Percentiles rank a stretch among this genome's conserved stretches.
Evolutionary conservation across 2,888 invertebrate species (phyloP).

Genomic region (Stramonita haemastoma): DNA sequence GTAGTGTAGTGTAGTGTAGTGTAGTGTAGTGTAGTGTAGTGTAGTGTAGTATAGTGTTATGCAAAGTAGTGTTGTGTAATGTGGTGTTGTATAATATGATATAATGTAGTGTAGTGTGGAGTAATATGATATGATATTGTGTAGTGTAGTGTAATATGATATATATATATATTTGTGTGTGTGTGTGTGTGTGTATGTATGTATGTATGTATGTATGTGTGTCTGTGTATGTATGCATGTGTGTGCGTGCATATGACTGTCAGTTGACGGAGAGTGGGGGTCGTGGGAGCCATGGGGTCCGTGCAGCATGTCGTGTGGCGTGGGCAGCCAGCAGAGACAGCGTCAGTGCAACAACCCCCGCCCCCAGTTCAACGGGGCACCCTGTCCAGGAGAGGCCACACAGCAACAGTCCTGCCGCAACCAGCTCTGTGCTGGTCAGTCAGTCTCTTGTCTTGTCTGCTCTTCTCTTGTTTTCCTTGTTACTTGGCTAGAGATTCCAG

Average conservation of each 20-base stretch:
- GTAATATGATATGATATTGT: too few species aligned
- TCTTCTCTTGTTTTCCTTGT: not conserved
- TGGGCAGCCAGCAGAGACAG: slow-evolving; percentile 75
- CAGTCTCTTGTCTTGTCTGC: not conserved
- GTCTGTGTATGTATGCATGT: not conserved
- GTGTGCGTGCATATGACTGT: too few species aligned
- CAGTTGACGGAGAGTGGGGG: slow-evolving; percentile 73
- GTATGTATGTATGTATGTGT: not conserved
- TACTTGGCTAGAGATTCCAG: too few species aligned
- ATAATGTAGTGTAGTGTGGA: too few species aligned
- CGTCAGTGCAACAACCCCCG: slow-evolving; percentile 78
- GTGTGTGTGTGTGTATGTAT: too few species aligned
- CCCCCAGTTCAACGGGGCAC: slow-evolving; percentile 77
- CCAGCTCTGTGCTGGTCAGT: slow-evolving; percentile 76
- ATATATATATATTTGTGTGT: too few species aligned
- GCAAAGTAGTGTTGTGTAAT: too few species aligned
- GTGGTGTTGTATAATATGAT: too few species aligned
- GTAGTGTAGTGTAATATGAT: too few species aligned
- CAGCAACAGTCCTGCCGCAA: slow-evolving; percentile 78
- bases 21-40: too few species aligned
- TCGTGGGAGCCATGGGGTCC: slow-evolving; percentile 78
- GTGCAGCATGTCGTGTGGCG: slow-evolving; percentile 78
- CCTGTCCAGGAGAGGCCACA: slow-evolving; percentile 75
- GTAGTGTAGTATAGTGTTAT: too few species aligned
- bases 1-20: too few species aligned